Conservation (phyloP, 2,797 vertebrate genomes). For the Alfaro cultratus region DNA sequence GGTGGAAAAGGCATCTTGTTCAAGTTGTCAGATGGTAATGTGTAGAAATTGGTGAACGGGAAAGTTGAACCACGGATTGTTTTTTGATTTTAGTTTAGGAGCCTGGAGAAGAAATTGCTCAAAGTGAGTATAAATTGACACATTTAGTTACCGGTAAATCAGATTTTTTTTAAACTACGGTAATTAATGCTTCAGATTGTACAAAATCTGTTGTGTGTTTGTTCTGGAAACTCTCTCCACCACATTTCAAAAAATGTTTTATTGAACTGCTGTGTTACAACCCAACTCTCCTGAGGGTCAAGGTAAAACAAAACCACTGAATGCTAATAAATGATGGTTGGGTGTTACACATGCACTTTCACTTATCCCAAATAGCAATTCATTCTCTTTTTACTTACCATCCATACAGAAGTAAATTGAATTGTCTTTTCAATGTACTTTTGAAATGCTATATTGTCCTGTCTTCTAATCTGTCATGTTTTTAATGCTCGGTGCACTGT, state of each 20-base stretch:
- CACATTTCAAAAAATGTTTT: neutral
- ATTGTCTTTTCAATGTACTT: neutral
- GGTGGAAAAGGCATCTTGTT: neutral
- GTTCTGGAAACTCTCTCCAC: neutral
- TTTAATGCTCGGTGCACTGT: neutral
- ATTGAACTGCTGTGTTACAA: neutral
- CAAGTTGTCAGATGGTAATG: neutral
- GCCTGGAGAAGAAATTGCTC: neutral
- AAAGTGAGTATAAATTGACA: neutral
- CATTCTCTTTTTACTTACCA: neutral
- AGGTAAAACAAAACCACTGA: neutral
- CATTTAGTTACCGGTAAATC: too few species aligned
- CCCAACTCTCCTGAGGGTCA: neutral
- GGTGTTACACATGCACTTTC: neutral
- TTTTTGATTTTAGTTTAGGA: neutral
- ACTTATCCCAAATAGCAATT: neutral
- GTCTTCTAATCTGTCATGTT: neutral
- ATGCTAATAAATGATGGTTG: neutral
- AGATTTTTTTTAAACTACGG: too few species aligned
- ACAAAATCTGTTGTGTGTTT: neutral
- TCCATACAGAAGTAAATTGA: neutral
- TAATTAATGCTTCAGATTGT: neutral
- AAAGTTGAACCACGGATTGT: neutral
- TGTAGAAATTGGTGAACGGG: neutral
- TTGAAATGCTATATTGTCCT: neutral